Conservation (phyloP, 2,113 vertebrate genomes). For the Hypocryptadius cinnamomeus region DNA sequence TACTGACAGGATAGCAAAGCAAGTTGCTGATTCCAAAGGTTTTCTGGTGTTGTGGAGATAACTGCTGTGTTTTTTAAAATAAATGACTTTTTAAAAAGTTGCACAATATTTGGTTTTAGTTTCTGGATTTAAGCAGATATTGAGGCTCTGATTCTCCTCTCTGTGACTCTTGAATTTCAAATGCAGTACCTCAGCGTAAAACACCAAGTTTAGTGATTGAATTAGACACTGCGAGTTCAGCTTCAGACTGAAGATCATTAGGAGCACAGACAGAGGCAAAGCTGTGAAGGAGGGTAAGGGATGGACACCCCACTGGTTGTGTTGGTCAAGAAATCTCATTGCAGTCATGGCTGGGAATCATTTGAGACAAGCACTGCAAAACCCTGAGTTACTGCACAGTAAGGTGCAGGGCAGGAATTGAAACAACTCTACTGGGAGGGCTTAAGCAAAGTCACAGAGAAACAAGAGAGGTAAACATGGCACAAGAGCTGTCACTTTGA, state of each 20-base stretch:
- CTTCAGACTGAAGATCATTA: background rate
- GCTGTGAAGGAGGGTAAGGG: background rate
- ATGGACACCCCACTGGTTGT: background rate
- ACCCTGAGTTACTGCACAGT: background rate
- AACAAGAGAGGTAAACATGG: background rate
- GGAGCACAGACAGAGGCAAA: background rate
- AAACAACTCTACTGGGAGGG: background rate
- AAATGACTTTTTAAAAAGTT: background rate
- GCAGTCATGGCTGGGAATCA: background rate
- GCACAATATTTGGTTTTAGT: background rate
- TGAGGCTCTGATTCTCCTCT: background rate
- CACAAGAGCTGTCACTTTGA: background rate
- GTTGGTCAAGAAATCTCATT: background rate
- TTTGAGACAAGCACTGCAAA: background rate
- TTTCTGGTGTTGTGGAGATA: background rate
- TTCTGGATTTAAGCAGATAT: background rate
- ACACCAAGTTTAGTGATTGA: background rate
- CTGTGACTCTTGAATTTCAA: background rate
- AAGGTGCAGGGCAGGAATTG: background rate
- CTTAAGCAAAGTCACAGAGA: background rate
- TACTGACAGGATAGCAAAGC: background rate
- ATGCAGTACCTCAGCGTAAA: background rate
- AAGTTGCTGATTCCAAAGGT: background rate
- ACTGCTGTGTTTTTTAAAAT: background rate
- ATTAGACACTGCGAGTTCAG: background rate